Evolutionary conservation across 2,113 vertebrate genomes (phyloP).

Genomic region (Psittacus erithacus): DNA sequence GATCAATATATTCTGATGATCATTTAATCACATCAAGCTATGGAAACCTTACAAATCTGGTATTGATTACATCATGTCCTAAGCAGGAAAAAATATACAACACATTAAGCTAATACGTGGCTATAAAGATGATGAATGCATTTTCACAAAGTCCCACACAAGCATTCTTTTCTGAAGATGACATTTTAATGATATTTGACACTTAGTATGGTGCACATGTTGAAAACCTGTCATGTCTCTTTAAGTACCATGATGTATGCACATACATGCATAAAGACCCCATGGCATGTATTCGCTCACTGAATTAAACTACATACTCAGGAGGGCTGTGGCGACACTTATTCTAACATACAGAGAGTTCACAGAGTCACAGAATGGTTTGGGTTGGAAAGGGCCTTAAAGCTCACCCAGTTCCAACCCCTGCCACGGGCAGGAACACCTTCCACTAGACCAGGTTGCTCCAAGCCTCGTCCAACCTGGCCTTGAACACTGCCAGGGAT

Average conservation of each 20-base stretch:
- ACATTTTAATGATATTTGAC: background rate
- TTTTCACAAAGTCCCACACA: conserved; percentile 10
- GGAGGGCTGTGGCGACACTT: background rate
- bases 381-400: background rate
- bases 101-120: background rate
- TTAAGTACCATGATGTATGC: background rate
- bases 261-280: background rate
- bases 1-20: background rate
- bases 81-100: conserved; percentile 19
- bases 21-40: conserved; percentile 13
- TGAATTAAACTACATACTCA: background rate
- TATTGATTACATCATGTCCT: background rate
- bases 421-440: background rate
- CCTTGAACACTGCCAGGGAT: background rate
- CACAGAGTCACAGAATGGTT: background rate
- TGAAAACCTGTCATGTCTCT: background rate
- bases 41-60: conserved; percentile 27
- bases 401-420: background rate
- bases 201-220: background rate
- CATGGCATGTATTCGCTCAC: background rate
- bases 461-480: background rate
- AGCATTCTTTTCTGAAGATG: background rate
- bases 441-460: background rate
- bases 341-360: background rate
- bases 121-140: conserved; percentile 7